Base-by-base conservation (phyloP, 2,797 vertebrate species). In the Podarcis siculus region DNA sequence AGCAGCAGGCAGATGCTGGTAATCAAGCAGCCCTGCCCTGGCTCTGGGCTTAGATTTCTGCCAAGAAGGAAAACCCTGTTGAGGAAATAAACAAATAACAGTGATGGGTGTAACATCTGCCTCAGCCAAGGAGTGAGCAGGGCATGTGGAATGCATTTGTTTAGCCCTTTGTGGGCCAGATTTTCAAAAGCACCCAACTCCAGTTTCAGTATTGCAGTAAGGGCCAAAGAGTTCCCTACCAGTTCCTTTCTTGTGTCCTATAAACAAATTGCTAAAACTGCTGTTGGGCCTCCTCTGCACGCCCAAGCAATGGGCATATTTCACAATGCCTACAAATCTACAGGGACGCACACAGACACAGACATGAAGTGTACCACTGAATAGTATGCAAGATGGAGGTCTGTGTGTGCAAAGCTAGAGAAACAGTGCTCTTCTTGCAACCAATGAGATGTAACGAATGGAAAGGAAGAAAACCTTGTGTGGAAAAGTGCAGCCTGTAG, bases 41-140 rank as follows among this genome's bases (percentile, higher is more conserved):
- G n/a, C 35, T 64, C 25, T 80, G 27, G 72, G 69, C 58, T 86
- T 77, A 58, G 30, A 55, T 86, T 85, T 89, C 78, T 86, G 83
- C 58, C 88, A 86, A 89, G 83, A 82, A 86, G 42, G 58, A 86
- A 87, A 82, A 82, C 83, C 27, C 35, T 86, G 42, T 82, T 81
- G 30, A 86, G 72, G 32, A 89, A 88, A 84, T 35, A 84, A 82
- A 76, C 55, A 87, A 89, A 85, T 76, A 85, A 82, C 71, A 89
- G 78, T 39, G 78, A 89, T 86, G 88, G 88, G 88, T 89, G 88
- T 86, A 89, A 81, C 83, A 77, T 67, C 66, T 76, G 78, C 32
- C 72, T 55, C 67, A 81, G 78, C 88, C 83, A 85, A 66, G 72
- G 79, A 77, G 25, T 89, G 83, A 89, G 78, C 79, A 81, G 83